Percentiles rank a stretch among this genome's conserved stretches.
Conservation (phyloP, 2,888 invertebrate genomes). For the Drosophila quinaria region DNA sequence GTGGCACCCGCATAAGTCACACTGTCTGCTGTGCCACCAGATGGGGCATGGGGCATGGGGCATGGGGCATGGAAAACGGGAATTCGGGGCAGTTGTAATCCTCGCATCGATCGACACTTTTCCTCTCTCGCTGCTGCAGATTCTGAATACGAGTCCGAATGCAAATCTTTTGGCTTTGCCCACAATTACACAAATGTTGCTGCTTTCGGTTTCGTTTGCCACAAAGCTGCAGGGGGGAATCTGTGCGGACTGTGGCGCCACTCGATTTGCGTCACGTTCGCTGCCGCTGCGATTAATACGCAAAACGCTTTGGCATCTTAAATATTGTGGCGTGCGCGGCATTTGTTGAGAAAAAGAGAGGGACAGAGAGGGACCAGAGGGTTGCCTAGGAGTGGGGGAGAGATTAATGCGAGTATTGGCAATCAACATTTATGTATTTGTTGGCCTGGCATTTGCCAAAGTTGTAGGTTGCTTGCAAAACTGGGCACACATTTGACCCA, state of each 20-base stretch:
- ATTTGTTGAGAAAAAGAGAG: slow-evolving; percentile 48
- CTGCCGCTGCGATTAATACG: slow-evolving; percentile 73
- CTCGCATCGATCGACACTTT: slow-evolving; percentile 43
- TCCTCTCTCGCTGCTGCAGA: slow-evolving; percentile 21
- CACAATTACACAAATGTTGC: slow-evolving; percentile 56
- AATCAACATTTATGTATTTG: slow-evolving; percentile 76
- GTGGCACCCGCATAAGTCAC: slow-evolving; percentile 79
- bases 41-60: background rate
- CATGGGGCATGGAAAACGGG: slow-evolving; percentile 7
- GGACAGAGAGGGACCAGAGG: slow-evolving; percentile 1
- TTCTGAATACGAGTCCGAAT: slow-evolving; percentile 63
- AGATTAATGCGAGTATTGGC: slow-evolving; percentile 78
- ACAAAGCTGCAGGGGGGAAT: slow-evolving; percentile 24
- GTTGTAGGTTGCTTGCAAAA: slow-evolving; percentile 5
- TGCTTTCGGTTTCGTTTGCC: slow-evolving; percentile 59
- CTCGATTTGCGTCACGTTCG: slow-evolving; percentile 71
- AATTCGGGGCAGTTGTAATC: slow-evolving; percentile 42
- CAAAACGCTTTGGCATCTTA: slow-evolving; percentile 82
- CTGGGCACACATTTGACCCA: slow-evolving; percentile 18
- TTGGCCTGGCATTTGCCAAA: slow-evolving; percentile 66
- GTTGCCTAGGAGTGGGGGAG: slow-evolving; percentile 11
- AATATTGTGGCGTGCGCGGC: slow-evolving; percentile 80
- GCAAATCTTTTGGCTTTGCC: slow-evolving; percentile 56
- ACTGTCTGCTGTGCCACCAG: slow-evolving; percentile 41
- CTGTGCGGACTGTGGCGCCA: slow-evolving; percentile 62